Conservation (phyloP, 1,140 invertebrate genomes). For the Lucilia cuprina region DNA sequence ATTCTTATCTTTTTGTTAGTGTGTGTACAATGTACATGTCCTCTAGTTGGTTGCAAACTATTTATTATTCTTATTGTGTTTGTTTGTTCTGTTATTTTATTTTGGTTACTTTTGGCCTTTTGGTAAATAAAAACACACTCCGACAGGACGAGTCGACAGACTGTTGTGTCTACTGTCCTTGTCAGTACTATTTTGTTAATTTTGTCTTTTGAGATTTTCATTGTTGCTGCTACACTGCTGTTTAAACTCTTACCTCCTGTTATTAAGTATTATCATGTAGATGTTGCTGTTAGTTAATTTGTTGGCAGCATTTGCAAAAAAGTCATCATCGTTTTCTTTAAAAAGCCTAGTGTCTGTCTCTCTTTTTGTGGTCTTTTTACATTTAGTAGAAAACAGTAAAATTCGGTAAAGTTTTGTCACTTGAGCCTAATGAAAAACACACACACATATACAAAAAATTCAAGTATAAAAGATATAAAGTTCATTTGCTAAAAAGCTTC, state of each 20-base stretch:
- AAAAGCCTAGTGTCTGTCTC: background rate
- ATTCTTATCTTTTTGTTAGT: too few species aligned
- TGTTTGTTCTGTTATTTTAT: too few species aligned
- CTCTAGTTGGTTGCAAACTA: background rate
- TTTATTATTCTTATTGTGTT: conserved; percentile 2
- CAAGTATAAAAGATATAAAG: background rate
- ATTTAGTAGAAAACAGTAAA: background rate
- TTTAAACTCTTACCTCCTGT: conserved; percentile 2
- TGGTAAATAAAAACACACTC: background rate
- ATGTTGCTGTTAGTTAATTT: background rate
- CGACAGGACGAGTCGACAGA: background rate
- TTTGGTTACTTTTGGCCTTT: background rate
- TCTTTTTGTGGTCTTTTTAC: background rate
- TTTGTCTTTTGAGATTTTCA: background rate
- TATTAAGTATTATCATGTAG: background rate
- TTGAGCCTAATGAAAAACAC: background rate
- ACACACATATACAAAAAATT: background rate
- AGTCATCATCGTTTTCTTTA: background rate
- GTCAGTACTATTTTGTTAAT: background rate
- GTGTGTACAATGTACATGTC: background rate
- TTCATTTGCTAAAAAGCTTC: conserved; percentile 12
- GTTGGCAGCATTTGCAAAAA: background rate
- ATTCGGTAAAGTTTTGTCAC: background rate
- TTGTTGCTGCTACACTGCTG: background rate
- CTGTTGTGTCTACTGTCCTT: background rate